Percentiles rank a stretch among this genome's conserved stretches.
phyloP scores from a whole-genome alignment of 2,113 vertebrate species.

The Oplegnathus fasciatus region DNA sequence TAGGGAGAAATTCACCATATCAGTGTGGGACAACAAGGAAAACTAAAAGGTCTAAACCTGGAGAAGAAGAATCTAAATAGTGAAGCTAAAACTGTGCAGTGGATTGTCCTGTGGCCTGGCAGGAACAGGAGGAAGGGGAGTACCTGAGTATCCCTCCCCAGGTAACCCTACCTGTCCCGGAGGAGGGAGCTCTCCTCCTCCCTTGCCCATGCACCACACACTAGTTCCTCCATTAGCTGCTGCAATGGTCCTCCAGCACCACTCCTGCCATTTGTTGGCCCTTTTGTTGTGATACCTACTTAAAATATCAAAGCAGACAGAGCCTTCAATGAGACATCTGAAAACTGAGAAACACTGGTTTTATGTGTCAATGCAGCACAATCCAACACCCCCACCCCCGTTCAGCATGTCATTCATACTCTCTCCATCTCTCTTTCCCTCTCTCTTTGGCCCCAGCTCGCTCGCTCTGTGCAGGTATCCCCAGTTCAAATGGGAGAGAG shows the following conservation, averaged over 20 bases:
- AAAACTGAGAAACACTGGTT: slow-evolving; percentile 93
- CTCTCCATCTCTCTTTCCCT: slow-evolving; percentile 49
- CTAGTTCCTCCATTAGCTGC: slow-evolving; percentile 82
- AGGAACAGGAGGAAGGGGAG: slow-evolving; percentile 78
- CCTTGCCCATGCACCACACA: slow-evolving; percentile 74
- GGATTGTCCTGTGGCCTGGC: slow-evolving; percentile 23
- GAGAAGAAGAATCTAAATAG: neutral
- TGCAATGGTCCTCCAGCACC: slow-evolving; percentile 83
- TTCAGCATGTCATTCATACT: slow-evolving; percentile 74
- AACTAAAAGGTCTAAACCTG: neutral
- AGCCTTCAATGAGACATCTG: slow-evolving; percentile 91
- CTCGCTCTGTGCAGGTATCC: slow-evolving; percentile 77
- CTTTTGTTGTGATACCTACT: slow-evolving; percentile 92
- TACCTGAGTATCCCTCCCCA: slow-evolving; percentile 70
- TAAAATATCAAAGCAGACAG: slow-evolving; percentile 93
- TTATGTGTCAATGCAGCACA: slow-evolving; percentile 88
- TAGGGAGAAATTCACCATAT: neutral
- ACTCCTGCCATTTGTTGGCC: slow-evolving; percentile 85
- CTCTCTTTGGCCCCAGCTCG: slow-evolving; percentile 29
- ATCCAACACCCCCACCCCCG: slow-evolving; percentile 71
- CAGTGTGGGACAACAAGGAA: neutral
- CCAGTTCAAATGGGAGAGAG: slow-evolving; percentile 84
- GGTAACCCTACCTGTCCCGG: slow-evolving; percentile 90
- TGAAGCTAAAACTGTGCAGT: neutral
- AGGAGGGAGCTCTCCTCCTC: slow-evolving; percentile 81